A percentile compares a stretch with the other conserved stretches of the same genome.
phyloP scores from a whole-genome alignment of 1,140 invertebrate genomes.

The Hycleus phaleratus region DNA sequence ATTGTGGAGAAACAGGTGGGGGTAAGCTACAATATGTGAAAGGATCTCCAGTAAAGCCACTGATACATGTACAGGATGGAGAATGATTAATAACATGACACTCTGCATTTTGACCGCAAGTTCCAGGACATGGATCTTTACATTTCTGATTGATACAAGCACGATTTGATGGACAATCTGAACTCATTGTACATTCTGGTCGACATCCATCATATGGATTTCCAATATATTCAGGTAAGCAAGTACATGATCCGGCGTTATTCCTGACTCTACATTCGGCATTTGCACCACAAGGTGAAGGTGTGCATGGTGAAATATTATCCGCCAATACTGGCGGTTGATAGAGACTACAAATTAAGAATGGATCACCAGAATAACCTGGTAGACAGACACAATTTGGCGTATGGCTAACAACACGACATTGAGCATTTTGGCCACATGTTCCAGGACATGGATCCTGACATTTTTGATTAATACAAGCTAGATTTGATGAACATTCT shows the following conservation, averaged over 20 bases:
- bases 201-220: conserved; percentile 65
- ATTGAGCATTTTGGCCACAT: conserved; percentile 65
- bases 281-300: conserved; percentile 59
- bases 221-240: conserved; percentile 50
- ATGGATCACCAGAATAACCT: conserved; percentile 60
- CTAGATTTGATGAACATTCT: conserved; percentile 63
- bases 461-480: conserved; percentile 65
- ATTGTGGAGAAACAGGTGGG: conserved; percentile 44
- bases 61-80: conserved; percentile 66
- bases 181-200: conserved; percentile 71
- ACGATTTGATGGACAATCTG: conserved; percentile 71
- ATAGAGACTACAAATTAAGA: conserved; percentile 47
- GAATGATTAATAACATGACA: conserved; percentile 79
- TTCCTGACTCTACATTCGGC: conserved; percentile 57
- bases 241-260: conserved; percentile 59
- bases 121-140: conserved; percentile 68
- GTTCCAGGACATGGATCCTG: conserved; percentile 63
- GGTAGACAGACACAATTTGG: conserved; percentile 61
- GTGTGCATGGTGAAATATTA: conserved; percentile 47
- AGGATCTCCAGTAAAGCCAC: conserved; percentile 63
- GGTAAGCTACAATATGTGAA: conserved; percentile 46
- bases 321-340: conserved; percentile 29
- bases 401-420: conserved; percentile 60
- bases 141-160: conserved; percentile 76
- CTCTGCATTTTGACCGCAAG: conserved; percentile 71